Evolutionary conservation across 2,113 vertebrate species (phyloP).

Genomic region (Talpa occidentalis): DNA sequence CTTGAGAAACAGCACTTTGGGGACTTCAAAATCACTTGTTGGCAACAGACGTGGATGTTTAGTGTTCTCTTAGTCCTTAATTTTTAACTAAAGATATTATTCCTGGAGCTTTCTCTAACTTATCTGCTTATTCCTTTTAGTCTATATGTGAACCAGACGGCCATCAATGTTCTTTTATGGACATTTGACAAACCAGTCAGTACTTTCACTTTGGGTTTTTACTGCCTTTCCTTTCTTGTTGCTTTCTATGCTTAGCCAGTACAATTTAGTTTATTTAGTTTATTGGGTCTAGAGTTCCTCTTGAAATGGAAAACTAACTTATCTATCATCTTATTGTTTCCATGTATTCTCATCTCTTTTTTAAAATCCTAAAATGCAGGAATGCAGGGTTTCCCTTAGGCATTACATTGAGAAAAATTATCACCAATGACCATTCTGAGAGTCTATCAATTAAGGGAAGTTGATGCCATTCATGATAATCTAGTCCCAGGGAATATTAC

Average conservation of each 20-base stretch:
- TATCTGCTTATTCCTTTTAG: not conserved
- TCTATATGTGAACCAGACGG: not conserved
- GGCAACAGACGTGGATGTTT: not conserved
- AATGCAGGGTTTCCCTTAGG: not conserved
- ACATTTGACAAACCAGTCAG: not conserved
- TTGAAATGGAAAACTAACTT: not conserved
- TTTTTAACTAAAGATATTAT: not conserved
- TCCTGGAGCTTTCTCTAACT: not conserved
- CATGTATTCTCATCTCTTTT: not conserved
- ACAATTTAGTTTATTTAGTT: not conserved
- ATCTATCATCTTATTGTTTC: not conserved
- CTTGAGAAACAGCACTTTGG: not conserved
- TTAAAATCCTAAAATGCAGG: not conserved
- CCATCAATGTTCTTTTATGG: not conserved
- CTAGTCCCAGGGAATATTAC: not conserved
- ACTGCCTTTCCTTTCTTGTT: not conserved
- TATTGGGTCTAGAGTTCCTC: not conserved
- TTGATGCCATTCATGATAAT: not conserved
- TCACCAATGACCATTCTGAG: not conserved
- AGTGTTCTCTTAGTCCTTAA: not conserved
- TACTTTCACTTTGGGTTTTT: not conserved
- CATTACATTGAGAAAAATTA: not conserved
- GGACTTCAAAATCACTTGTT: not conserved
- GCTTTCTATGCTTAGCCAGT: not conserved
- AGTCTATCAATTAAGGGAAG: not conserved